Conservation (phyloP, 2,113 vertebrate genomes). For the Gymnogyps californianus region DNA sequence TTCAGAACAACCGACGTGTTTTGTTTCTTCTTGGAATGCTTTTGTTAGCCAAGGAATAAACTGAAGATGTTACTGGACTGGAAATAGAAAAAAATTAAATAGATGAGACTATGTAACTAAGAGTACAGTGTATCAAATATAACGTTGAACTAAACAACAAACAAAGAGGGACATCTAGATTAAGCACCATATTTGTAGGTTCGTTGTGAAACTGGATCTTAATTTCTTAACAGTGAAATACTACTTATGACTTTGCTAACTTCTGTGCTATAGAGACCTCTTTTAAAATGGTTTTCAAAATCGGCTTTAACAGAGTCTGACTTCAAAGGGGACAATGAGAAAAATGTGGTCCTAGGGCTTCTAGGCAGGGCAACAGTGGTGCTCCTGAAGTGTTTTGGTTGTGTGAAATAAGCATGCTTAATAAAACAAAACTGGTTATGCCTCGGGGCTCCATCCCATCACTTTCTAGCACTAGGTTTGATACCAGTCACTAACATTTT, state of each 20-base stretch:
- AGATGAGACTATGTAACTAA: neutral
- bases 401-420: neutral
- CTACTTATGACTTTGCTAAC: neutral
- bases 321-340: neutral
- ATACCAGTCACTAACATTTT: neutral
- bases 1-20: neutral
- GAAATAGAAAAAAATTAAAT: neutral
- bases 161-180: neutral
- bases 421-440: neutral
- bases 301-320: neutral
- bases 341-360: neutral
- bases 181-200: neutral
- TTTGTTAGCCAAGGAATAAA: neutral
- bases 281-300: neutral
- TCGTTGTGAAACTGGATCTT: neutral
- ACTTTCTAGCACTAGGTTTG: neutral
- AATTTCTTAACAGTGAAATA: neutral
- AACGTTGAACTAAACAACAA: neutral
- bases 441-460: neutral
- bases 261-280: neutral
- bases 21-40: neutral
- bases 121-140: neutral
- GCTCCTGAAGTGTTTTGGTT: neutral
- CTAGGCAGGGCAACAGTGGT: neutral
- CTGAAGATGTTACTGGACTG: neutral